Base-by-base conservation (phyloP, 2,888 invertebrate genomes). In the Platycnemis pennipes region DNA sequence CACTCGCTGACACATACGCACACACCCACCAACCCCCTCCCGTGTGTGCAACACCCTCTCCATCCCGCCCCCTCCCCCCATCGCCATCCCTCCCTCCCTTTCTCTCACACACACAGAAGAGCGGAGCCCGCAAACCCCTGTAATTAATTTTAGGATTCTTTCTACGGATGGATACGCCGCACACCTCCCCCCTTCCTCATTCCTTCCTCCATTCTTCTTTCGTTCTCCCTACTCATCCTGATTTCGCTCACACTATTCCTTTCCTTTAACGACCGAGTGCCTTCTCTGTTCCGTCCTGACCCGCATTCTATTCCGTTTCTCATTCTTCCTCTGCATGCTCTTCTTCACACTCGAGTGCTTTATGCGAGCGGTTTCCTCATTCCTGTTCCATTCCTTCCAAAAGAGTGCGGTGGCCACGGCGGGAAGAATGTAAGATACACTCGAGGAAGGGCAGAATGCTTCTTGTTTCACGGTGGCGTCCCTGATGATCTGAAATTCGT, bases 131-230 rank as follows among this genome's bases (percentile, higher is more conserved):
- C 77, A 63, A 63, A 69, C 91, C 63, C 63, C 42, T 56, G 91
- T 91, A 91, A 91, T 91, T 91, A 91, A 91, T 91, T 91, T 91
- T 91, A 91, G 91, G 91, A 91, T 42, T 42, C 91, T 91, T 63
- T 69, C 56, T 56, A 63, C 44, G 91, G 69, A 53, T 69, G 91
- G 63, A 77, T 37, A 22, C 37, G 42, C 63, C 56, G 5, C 16
- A 13, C 22, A 44, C 53, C n/a, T 89, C 56, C 56, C 26, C 31
- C 53, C 89, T 56, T 53, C 56, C 42, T 42, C 89, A 56, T 56
- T 63, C 88, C 56, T 13, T 45, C 46, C 5, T n/a, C 77, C n/a
- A 31, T 37, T 77, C 49, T 26, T 77, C 77, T n/a, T 63, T n/a
- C 37, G 37, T 77, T 77, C 77, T 77, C 77, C 77, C 77, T 11